phyloP scores from a whole-genome alignment of 1,140 invertebrate species.

The Drosophila mauritiana region DNA sequence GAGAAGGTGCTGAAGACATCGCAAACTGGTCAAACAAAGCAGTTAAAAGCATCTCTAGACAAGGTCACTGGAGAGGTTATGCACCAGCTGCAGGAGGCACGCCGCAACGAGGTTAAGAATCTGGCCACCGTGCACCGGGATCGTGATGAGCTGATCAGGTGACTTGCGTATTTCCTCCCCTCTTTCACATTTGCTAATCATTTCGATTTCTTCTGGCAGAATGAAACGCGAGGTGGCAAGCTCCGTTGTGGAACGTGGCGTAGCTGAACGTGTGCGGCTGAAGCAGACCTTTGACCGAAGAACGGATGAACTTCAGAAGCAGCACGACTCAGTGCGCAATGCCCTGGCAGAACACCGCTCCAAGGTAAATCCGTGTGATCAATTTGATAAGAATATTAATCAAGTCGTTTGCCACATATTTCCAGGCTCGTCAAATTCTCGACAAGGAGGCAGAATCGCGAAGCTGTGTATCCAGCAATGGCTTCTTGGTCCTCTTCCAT shows the following conservation, averaged over 20 bases:
- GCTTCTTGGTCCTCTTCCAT: slow-evolving; percentile 79
- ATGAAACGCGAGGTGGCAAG: slow-evolving; percentile 91
- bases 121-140: slow-evolving; percentile 92
- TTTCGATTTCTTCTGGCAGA: slow-evolving; percentile 67
- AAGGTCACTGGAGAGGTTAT: slow-evolving; percentile 93
- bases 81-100: slow-evolving; percentile 91
- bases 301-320: slow-evolving; percentile 90
- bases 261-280: slow-evolving; percentile 91
- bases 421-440: slow-evolving; percentile 77
- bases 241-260: slow-evolving; percentile 92
- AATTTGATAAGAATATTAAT: no score
- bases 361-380: slow-evolving; percentile 86
- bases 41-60: slow-evolving; percentile 89
- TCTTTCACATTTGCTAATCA: background rate
- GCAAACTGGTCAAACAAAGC: slow-evolving; percentile 92
- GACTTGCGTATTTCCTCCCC: slow-evolving; percentile 43
- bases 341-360: slow-evolving; percentile 89
- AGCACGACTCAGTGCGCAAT: slow-evolving; percentile 91
- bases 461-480: slow-evolving; percentile 73
- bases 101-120: slow-evolving; percentile 94
- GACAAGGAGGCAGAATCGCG: slow-evolving; percentile 83
- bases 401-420: background rate
- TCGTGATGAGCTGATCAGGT: slow-evolving; percentile 94
- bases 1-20: slow-evolving; percentile 92
- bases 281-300: slow-evolving; percentile 90